Evolutionary conservation across 2,113 vertebrate species (phyloP).

Genomic region (Sporophila hypoxantha): DNA sequence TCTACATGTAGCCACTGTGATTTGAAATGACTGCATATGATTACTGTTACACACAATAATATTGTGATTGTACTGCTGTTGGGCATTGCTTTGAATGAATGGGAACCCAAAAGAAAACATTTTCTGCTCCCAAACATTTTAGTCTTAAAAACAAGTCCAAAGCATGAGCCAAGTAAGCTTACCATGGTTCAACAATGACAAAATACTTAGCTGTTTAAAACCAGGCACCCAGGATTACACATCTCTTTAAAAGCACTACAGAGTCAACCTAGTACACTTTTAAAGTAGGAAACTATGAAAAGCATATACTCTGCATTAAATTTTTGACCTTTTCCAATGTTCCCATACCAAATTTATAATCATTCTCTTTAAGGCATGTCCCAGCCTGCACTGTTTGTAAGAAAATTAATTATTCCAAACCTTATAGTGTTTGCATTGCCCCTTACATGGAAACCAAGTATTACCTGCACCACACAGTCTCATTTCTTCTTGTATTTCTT

Average conservation of each 20-base stretch:
- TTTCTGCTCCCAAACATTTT: slow-evolving; percentile 13
- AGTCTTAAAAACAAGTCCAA: neutral
- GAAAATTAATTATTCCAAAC: fast-evolving
- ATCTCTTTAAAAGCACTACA: neutral
- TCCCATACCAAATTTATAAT: neutral
- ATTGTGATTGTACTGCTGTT: slow-evolving; percentile 31
- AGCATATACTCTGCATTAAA: neutral
- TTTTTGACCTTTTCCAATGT: neutral
- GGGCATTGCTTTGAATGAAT: slow-evolving; percentile 26
- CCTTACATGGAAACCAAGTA: neutral
- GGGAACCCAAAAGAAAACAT: neutral
- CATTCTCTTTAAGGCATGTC: neutral
- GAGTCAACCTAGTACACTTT: neutral
- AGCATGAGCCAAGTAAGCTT: neutral
- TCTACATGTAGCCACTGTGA: slow-evolving; percentile 1
- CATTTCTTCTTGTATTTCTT: neutral
- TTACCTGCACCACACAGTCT: neutral
- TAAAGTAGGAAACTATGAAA: neutral
- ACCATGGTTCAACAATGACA: neutral
- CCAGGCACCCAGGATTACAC: neutral
- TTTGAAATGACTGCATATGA: slow-evolving; percentile 47
- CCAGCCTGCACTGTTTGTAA: fast-evolving
- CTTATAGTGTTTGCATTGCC: neutral
- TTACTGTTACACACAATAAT: slow-evolving; percentile 31
- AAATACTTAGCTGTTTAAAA: neutral